phyloP scores from a whole-genome alignment of 35 echinoderm and acorn worm genomes.

The Stichopus chloronotus region DNA sequence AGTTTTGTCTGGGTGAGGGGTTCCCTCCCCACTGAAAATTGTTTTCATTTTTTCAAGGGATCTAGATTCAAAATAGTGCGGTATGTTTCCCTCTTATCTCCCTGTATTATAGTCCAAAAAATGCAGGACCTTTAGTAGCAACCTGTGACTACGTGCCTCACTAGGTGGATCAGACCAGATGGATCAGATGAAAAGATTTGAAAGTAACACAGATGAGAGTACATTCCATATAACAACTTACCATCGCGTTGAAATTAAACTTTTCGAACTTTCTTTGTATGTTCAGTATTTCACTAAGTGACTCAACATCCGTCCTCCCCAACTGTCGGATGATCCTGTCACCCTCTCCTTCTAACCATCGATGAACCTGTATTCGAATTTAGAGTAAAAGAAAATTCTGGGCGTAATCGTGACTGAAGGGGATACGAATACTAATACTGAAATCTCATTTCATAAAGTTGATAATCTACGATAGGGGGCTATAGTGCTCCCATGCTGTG shows the following conservation, averaged over 20 bases:
- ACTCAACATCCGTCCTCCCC: slow-evolving; percentile 64
- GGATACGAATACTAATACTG: too few relatives aligned
- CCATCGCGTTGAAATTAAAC: slow-evolving; percentile 94
- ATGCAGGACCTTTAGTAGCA: not conserved
- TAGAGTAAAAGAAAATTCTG: not conserved
- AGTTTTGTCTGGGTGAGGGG: too few relatives aligned
- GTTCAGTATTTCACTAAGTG: slow-evolving; percentile 64
- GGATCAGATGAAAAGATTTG: not conserved
- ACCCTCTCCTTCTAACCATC: slow-evolving; percentile 80
- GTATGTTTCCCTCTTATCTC: not conserved
- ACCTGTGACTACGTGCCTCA: too few relatives aligned
- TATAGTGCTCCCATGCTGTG: too few relatives aligned
- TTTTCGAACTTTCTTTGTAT: slow-evolving; percentile 90
- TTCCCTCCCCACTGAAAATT: too few relatives aligned
- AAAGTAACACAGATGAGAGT: not conserved
- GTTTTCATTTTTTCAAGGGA: not conserved
- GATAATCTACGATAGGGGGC: too few relatives aligned
- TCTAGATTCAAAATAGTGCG: not conserved
- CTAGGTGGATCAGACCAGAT: not conserved
- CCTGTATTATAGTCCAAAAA: not conserved
- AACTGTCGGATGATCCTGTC: slow-evolving; percentile 53
- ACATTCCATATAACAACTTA: slow-evolving; percentile 19
- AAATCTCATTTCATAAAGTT: too few relatives aligned
- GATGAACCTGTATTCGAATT: slow-evolving; percentile 45
- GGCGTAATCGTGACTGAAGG: too few relatives aligned